These are phyloP conservation scores for Eupleurogrammus muticus DNA, from an alignment of 2,797 vertebrate species.

Conservation along the genomic window DNA sequence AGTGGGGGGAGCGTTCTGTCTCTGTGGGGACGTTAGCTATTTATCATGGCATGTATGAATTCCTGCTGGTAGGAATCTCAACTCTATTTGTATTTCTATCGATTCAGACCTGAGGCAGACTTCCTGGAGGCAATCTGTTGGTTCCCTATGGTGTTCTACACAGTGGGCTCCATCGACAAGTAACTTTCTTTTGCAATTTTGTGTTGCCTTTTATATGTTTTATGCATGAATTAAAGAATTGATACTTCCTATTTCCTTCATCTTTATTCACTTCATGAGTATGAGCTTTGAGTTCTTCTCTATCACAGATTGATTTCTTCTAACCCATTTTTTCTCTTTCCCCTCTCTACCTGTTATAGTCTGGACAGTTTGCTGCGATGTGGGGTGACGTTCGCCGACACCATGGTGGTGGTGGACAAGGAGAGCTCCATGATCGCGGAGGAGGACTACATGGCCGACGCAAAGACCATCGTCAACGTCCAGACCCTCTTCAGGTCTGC, in stretches of 20 bases:
- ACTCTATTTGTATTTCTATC: conserved; percentile 65
- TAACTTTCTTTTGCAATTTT: conserved; percentile 43
- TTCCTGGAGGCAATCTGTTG: conserved; percentile 90
- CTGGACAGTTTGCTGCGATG: conserved; percentile 88
- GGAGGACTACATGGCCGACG: conserved; percentile 91
- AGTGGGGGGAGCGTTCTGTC: conserved; percentile 36
- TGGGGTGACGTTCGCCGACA: conserved; percentile 87
- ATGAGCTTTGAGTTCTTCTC: conserved; percentile 8
- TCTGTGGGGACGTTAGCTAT: conserved; percentile 38
- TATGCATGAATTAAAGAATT: too few species aligned
- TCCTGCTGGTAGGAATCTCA: conserved; percentile 44
- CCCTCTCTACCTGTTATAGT: conserved; percentile 54
- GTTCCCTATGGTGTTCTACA: conserved; percentile 91
- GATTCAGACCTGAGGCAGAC: conserved; percentile 86
- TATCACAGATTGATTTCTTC: conserved; percentile 5
- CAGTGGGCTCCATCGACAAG: conserved; percentile 91
- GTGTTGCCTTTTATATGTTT: too few species aligned
- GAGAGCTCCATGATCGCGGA: conserved; percentile 91
- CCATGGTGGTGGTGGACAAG: conserved; percentile 90
- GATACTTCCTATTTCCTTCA: neutral
- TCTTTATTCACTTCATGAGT: conserved; percentile 6
- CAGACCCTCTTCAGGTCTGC: conserved; percentile 88
- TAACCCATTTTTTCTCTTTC: neutral
- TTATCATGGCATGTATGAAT: conserved; percentile 46
- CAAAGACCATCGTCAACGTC: conserved; percentile 89